A percentile compares a stretch with the other conserved stretches of the same genome.
phyloP scores from a whole-genome alignment of 2,113 vertebrate genomes.

The Amazona guildingii region DNA sequence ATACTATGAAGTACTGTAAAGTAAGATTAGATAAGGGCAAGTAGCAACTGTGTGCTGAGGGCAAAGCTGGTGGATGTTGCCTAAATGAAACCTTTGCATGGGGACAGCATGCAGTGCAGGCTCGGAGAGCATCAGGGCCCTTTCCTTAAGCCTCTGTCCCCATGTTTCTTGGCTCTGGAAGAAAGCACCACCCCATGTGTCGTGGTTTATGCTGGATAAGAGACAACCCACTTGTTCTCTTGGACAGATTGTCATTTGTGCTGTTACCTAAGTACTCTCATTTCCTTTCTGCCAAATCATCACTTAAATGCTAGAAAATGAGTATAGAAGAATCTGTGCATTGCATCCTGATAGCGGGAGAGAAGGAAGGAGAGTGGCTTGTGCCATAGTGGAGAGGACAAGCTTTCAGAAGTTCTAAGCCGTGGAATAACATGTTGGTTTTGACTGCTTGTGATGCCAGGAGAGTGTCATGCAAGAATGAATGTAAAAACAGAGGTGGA shows the following conservation, averaged over 20 bases:
- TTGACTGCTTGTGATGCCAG: background rate
- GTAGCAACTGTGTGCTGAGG: background rate
- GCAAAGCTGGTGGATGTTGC: background rate
- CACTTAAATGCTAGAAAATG: background rate
- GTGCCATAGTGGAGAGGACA: background rate
- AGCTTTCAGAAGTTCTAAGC: background rate
- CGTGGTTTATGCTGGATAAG: background rate
- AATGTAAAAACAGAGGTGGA: background rate
- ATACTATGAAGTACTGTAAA: background rate
- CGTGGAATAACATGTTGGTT: background rate
- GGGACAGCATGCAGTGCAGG: background rate
- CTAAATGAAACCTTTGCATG: background rate
- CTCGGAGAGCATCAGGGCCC: rapidly evolving
- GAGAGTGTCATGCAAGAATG: background rate
- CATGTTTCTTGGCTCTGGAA: rapidly evolving
- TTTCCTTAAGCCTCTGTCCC: rapidly evolving
- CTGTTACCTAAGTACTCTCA: background rate
- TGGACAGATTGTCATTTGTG: background rate
- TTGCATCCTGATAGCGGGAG: background rate
- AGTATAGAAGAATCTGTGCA: background rate
- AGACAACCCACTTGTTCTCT: background rate
- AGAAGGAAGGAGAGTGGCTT: background rate
- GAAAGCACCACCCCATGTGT: rapidly evolving
- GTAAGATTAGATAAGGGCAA: constrained; percentile 42
- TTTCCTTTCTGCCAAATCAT: background rate